Conservation (phyloP, 2,113 vertebrate genomes). For the Pseudorasbora parva region DNA sequence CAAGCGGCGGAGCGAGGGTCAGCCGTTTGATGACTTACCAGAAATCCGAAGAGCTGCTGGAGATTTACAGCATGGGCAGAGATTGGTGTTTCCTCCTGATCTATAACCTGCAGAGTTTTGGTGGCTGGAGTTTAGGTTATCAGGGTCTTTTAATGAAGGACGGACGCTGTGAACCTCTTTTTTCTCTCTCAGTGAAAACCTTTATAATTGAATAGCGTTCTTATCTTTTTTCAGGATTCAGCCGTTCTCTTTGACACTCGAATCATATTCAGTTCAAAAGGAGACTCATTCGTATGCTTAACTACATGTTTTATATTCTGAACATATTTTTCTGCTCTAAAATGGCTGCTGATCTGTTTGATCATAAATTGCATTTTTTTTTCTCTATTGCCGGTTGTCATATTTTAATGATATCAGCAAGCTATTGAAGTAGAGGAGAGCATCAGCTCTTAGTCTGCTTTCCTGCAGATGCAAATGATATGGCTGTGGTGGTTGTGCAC, state of each 20-base stretch:
- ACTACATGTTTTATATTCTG: background rate
- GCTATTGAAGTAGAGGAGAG: slow-evolving; percentile 22
- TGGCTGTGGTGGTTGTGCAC: slow-evolving; percentile 13
- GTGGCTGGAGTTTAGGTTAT: background rate
- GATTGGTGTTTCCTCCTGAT: background rate
- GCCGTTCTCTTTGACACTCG: background rate
- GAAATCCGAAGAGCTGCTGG: slow-evolving; percentile 47
- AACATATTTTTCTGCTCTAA: background rate
- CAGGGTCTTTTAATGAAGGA: background rate
- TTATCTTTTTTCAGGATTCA: background rate
- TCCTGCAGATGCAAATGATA: slow-evolving; percentile 33
- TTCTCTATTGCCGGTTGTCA: background rate
- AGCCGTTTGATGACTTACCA: slow-evolving; percentile 51
- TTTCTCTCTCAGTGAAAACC: background rate
- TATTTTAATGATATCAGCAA: slow-evolving; percentile 26
- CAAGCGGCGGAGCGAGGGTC: slow-evolving; percentile 45
- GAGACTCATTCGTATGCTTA: background rate
- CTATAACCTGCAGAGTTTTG: slow-evolving; percentile 1
- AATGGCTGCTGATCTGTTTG: slow-evolving; percentile 5
- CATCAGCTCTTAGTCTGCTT: slow-evolving; percentile 2
- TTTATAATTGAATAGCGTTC: background rate
- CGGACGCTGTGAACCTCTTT: background rate
- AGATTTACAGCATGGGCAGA: slow-evolving; percentile 31
- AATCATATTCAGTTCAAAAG: background rate
- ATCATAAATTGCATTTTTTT: background rate